Conservation (phyloP, 2,113 vertebrate species). For the Halcyon malimbica region DNA sequence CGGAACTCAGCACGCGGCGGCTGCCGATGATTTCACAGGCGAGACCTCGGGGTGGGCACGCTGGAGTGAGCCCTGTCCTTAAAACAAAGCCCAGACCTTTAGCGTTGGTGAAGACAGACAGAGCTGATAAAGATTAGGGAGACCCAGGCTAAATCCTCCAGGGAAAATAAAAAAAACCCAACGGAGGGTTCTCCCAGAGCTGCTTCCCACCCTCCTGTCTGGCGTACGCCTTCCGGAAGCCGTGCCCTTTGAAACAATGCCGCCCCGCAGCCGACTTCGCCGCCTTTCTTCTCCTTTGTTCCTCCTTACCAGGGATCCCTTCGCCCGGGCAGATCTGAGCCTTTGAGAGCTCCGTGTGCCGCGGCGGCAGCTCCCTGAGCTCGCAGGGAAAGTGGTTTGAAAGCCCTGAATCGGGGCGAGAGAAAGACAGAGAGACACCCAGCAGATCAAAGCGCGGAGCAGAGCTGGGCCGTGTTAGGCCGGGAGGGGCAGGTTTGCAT, state of each 20-base stretch:
- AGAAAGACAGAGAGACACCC: neutral
- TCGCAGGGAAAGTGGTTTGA: neutral
- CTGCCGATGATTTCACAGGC: neutral
- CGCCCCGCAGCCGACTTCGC: neutral
- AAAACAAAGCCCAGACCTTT: neutral
- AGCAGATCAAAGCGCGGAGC: neutral
- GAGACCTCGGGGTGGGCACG: neutral
- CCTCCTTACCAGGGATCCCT: neutral
- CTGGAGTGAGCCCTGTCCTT: neutral
- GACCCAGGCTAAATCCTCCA: neutral
- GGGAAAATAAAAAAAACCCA: neutral
- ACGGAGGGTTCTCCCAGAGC: neutral
- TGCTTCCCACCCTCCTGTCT: neutral
- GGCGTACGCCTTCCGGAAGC: neutral
- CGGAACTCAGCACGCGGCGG: fast-evolving
- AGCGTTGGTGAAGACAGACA: neutral
- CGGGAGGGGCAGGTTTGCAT: neutral
- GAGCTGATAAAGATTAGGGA: constrained; percentile 30
- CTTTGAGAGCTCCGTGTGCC: neutral
- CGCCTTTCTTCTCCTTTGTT: neutral
- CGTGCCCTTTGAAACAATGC: neutral
- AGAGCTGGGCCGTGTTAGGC: neutral
- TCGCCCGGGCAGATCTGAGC: neutral
- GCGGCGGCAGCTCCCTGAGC: neutral
- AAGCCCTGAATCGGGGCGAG: neutral